Percentiles rank a stretch among this genome's conserved stretches.
Evolutionary conservation across 2,888 invertebrate species (phyloP).

Genomic region (Cephus pulcher): DNA sequence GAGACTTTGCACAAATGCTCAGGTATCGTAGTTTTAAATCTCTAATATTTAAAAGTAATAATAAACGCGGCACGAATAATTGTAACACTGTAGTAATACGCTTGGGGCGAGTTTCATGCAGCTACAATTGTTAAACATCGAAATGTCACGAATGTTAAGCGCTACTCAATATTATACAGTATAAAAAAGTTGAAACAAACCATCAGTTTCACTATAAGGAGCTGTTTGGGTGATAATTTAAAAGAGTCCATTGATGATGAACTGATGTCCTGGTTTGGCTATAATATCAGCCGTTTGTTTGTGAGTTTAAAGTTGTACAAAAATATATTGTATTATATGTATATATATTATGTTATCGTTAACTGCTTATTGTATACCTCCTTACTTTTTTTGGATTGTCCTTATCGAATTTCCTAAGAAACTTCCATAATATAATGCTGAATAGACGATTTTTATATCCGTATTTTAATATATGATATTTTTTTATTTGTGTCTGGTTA

Average conservation of each 20-base stretch:
- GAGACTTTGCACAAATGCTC: neutral
- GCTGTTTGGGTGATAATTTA: neutral
- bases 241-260: neutral
- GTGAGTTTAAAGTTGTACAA: neutral
- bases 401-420: neutral
- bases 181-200: neutral
- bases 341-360: neutral
- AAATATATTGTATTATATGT: constrained; percentile 1
- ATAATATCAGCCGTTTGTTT: neutral
- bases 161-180: neutral
- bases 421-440: too few relatives aligned
- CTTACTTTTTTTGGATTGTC: neutral
- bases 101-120: neutral
- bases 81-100: neutral
- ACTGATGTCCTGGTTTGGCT: neutral
- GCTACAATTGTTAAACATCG: neutral
- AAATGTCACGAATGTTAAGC: neutral
- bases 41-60: neutral
- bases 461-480: too few relatives aligned
- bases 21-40: neutral
- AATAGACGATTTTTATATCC: too few relatives aligned
- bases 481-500: too few relatives aligned
- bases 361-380: neutral
- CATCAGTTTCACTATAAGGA: neutral
- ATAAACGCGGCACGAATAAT: neutral